Evolutionary conservation across 2,888 invertebrate genomes (phyloP).

Genomic region (Brenthis hecate): DNA sequence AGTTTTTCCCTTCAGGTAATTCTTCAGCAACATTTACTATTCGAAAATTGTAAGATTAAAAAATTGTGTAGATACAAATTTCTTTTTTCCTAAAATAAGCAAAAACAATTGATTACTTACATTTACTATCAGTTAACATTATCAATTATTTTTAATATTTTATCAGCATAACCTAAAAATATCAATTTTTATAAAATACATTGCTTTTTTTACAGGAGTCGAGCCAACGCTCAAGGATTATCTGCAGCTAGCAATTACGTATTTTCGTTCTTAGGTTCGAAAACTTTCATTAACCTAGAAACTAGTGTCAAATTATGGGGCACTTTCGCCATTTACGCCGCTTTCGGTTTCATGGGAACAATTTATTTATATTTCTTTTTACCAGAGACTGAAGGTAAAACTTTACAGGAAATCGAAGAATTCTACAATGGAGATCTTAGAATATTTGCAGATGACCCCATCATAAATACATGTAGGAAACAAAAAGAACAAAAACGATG

Average conservation of each 20-base stretch:
- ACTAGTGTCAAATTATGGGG: constrained; percentile 69
- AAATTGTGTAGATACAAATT: not conserved
- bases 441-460: constrained; percentile 70
- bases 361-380: constrained; percentile 77
- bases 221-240: constrained; percentile 77
- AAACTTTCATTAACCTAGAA: constrained; percentile 79
- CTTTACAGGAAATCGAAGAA: constrained; percentile 76
- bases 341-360: constrained; percentile 69
- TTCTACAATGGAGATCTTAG: constrained; percentile 64
- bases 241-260: constrained; percentile 80
- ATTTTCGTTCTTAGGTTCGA: constrained; percentile 77
- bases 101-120: not conserved
- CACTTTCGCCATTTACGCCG: constrained; percentile 75
- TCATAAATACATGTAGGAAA: constrained; percentile 65
- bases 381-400: constrained; percentile 81
- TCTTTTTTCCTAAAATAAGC: not conserved
- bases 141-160: too few relatives aligned
- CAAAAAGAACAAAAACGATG: constrained; percentile 34
- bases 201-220: constrained; percentile 63
- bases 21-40: not conserved
- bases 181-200: not conserved
- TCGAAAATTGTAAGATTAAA: not conserved
- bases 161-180: not conserved
- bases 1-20: constrained; percentile 81
- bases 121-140: too few relatives aligned